These are phyloP conservation scores for Macrobrachium nipponense DNA, from an alignment of 1,140 invertebrate species.

Conservation along the genomic window DNA sequence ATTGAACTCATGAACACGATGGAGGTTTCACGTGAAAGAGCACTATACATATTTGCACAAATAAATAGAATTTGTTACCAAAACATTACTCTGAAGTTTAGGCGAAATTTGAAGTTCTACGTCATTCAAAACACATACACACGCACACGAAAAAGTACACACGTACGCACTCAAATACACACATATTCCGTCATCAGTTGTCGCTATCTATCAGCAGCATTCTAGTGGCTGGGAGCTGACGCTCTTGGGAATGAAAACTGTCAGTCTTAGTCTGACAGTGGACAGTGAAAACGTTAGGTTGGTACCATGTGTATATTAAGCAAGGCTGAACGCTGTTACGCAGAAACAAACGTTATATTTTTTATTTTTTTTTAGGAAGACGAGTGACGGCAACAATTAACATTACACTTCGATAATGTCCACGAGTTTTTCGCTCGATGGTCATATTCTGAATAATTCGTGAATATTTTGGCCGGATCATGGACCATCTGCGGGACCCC, in stretches of 20 bases:
- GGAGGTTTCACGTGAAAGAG: too few relatives aligned
- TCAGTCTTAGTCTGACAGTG: neutral
- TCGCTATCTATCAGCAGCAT: neutral
- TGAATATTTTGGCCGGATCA: neutral
- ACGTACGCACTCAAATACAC: constrained; percentile 6
- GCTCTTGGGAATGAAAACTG: neutral
- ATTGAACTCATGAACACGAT: too few relatives aligned
- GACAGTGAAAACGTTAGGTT: neutral
- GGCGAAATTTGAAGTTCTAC: too few relatives aligned
- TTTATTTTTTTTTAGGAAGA: neutral
- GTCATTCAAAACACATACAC: neutral
- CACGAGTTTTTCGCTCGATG: neutral
- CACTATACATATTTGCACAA: too few relatives aligned
- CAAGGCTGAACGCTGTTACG: neutral
- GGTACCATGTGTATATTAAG: too few relatives aligned
- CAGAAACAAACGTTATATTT: neutral
- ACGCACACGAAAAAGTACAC: constrained; percentile 4
- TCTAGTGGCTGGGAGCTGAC: neutral
- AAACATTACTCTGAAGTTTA: too few relatives aligned
- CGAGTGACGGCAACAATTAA: neutral
- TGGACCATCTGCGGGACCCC: too few relatives aligned
- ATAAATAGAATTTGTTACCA: too few relatives aligned
- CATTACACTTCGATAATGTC: neutral
- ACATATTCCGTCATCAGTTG: neutral
- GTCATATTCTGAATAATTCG: neutral